Base-by-base conservation (phyloP, 2,797 vertebrate genomes). In the Enteromius viviparus region DNA sequence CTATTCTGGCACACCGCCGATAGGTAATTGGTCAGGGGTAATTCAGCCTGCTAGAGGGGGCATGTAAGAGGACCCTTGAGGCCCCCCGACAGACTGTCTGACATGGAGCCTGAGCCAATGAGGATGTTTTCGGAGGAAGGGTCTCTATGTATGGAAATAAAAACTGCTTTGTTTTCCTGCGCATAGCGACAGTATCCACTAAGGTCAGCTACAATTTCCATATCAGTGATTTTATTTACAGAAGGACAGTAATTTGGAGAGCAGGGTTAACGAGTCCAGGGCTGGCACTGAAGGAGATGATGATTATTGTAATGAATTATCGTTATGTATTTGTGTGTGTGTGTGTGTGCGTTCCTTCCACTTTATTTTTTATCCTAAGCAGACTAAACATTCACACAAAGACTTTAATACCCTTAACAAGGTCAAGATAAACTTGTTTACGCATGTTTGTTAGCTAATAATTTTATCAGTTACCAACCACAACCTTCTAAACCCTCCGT, bases 61-160 rank as follows among this genome's bases (percentile, higher is more conserved):
- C 69, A 88, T 84, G 79, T 88, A 86, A 88, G 84, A 87, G 72
- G 84, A 85, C 84, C 82, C 87, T 77, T 77, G 87, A 88, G 79
- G 71, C 83, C 82, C 85, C 64, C 82, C 15, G 68, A 40, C 82
- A 78, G 75, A 58, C 85, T 81, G 45, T 83, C 77, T 86, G 86
- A 87, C 81, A 88, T 51, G 55, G 75, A 79, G 76, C 80, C 49
- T 51, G 66, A 60, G 85, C 86, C 85, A 87, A 79, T 85, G 80
- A 83, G 84, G 72, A 84, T 72, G 76, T 79, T 83, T 86, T 76
- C 37, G 42, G 70, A 72, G 74, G 78, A 80, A 72, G 65, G 58
- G 42, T 62, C 26, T 86, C 87, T 88, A 88, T 87, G 85, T 88
- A 88, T 85, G 84, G 87, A 82, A 82, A 78, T 87, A 78, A 74